These are phyloP conservation scores for Anoura caudifer DNA, from an alignment of 2,113 vertebrate genomes.

Conservation along the genomic window DNA sequence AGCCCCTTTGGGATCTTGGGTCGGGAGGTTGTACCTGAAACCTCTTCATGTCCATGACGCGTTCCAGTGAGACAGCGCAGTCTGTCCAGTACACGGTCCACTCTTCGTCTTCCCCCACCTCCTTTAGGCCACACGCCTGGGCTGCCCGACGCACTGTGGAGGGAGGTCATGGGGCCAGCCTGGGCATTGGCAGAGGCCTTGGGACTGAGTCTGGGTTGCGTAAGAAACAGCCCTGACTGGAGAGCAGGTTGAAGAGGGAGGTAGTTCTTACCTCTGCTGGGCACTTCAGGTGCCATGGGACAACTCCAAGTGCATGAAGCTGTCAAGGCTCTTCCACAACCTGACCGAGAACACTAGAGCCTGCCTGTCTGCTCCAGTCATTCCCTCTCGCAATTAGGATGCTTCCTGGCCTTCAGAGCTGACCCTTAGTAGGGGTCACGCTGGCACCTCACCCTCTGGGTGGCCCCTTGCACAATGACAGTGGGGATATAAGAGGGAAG, in stretches of 20 bases:
- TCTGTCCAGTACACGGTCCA: constrained; percentile 85
- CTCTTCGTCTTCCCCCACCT: constrained; percentile 79
- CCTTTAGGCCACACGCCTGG: constrained; percentile 77
- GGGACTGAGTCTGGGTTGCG: neutral
- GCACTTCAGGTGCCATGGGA: neutral
- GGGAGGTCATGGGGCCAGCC: neutral
- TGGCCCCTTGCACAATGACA: neutral
- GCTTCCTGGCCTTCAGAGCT: neutral
- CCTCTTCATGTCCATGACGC: constrained; percentile 83
- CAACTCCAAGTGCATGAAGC: neutral
- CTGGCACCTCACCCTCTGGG: neutral
- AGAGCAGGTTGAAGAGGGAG: rapidly evolving
- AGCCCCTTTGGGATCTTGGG: no score
- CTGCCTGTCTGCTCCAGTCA: neutral
- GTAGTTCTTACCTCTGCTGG: neutral
- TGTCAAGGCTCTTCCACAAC: neutral
- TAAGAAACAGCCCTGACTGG: neutral
- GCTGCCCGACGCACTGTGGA: constrained; percentile 83
- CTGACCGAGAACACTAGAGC: neutral
- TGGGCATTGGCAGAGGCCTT: neutral
- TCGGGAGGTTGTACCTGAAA: constrained; percentile 80
- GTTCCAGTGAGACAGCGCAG: constrained; percentile 78
- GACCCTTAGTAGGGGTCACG: neutral
- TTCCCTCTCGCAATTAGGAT: neutral
- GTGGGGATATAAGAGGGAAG: neutral